Evolutionary conservation across 2,888 invertebrate species (phyloP), one percentile per base, ranked within the genome.

Genomic region (Chouioia cunea): DNA sequence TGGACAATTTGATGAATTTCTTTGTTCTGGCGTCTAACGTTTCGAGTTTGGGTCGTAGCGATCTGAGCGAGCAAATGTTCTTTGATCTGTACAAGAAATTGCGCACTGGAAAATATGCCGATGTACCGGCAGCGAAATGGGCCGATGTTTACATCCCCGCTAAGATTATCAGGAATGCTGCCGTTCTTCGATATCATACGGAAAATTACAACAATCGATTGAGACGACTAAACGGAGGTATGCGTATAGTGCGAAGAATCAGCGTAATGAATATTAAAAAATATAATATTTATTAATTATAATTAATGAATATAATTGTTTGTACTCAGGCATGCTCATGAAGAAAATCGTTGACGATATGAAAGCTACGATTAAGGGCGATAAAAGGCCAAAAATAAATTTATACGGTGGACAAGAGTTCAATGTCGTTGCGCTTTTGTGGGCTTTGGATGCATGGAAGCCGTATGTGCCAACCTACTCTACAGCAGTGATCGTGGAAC

Each of bases 151-250:
- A 27, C 27, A 36, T 36, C 36, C 12, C 36, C 10, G 1, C 36
- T 6, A 3, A 10, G 36, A 36, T 36, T 36, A 81, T 90, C 20
- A 85, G 84, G 82, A 87, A 89, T 44, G 82, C 87, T 8, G 88
- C 88, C 0, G 82, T 80, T 86, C 69, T 75, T 89, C 72, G 88
- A 74, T 89, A 89, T 70, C 86, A 88, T 8, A 87, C 89, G 83
- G 87, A 88, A 86, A 88, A 87, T 77, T 87, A 88, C 72, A 88
- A 87, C 76, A 86, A 85, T 58, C 79, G 86, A 57, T 81, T 88
- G 62, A 85, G 85, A 76, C 87, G 85, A 81, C 85, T 90, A 0
- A 89, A 89, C 70, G 89, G 89, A 53, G 90, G 89, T 87, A 81
- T 16, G 16, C 14, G 6, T 46, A 4, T n/a, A n/a, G n/a, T n/a